Base-by-base conservation (phyloP, 2,888 invertebrate species). In the Lymantria dispar region DNA sequence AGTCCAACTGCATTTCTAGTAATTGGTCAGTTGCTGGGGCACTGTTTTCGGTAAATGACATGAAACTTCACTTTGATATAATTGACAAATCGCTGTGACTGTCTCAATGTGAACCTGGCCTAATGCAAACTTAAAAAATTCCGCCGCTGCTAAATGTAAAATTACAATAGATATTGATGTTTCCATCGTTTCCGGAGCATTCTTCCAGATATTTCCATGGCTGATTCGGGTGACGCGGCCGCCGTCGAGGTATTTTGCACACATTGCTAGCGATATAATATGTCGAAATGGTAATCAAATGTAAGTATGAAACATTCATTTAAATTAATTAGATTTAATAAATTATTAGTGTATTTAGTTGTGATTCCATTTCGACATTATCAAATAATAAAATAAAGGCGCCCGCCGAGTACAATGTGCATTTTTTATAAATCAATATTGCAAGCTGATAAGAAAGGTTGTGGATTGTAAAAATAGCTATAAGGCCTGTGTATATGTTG, bases 201-300 rank as follows among this genome's bases (percentile, higher is more conserved):
- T 68, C 66, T 54, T 68, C 72, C 74, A 78, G 11, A 38, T 12
- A 3, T 40, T 40, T 85, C 83, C 82, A 75, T 73, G 68, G 73
- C 52, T 61, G 85, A 85, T 87, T 89, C 88, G 89, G 87, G 89
- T 87, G 85, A 84, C 81, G 70, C 77, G 76, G 62, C 67, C 81
- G 77, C 74, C 76, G 75, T 61, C 64, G 76, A 78, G 83, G 80
- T 80, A 75, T 77, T 84, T 87, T 87, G 89, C 90, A 89, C 90
- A 90, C 90, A 89, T 88, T 87, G 88, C 87, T 88, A 86, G 85
- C 80, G 81, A 84, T 86, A 84, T 67, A 74, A 67, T 67, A 76
- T 83, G 81, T 75, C 83, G 80, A 78, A 87, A 88, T 81, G 82
- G 76, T 51, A 55, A 65, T 62, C 63, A 45, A 48, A 37, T 11